phyloP scores from a whole-genome alignment of 2,113 vertebrate species.

The Takifugu bimaculatus region DNA sequence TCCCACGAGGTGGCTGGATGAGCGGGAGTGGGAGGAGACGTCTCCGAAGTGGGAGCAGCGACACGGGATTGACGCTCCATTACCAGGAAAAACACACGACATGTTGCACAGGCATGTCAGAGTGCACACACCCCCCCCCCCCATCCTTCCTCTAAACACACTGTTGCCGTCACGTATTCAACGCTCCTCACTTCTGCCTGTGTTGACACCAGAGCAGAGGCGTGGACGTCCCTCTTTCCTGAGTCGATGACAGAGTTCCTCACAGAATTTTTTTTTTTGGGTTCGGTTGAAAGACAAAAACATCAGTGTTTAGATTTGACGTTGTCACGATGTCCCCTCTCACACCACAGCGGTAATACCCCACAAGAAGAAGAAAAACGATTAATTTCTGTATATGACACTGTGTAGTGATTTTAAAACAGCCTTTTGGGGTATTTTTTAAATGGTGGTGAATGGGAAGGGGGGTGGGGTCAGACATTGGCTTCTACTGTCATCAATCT shows the following conservation, averaged over 20 bases:
- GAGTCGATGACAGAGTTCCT: too few relatives aligned
- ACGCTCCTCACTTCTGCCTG: background rate
- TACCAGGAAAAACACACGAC: too few relatives aligned
- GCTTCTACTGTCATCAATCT: constrained; percentile 56
- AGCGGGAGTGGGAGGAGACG: constrained; percentile 22
- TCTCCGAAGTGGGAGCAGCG: constrained; percentile 1
- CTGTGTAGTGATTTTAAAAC: too few relatives aligned
- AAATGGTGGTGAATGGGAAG: background rate
- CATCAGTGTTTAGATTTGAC: constrained; percentile 39
- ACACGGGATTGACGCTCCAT: too few relatives aligned
- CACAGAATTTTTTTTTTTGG: too few relatives aligned
- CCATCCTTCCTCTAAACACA: background rate
- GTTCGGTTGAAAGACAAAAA: background rate
- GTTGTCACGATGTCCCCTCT: too few relatives aligned
- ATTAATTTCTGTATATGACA: too few relatives aligned
- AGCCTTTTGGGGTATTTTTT: too few relatives aligned
- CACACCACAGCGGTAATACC: too few relatives aligned
- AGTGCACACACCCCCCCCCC: background rate
- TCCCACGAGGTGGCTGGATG: constrained; percentile 2
- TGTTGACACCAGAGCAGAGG: background rate
- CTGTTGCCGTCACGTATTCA: background rate
- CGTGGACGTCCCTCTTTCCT: too few relatives aligned
- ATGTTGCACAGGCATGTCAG: too few relatives aligned
- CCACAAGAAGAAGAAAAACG: too few relatives aligned
- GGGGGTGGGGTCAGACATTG: constrained; percentile 11